A percentile compares a stretch with the other conserved stretches of the same genome.
phyloP scores from a whole-genome alignment of 2,888 invertebrate genomes.

The Heliconius ismenius region DNA sequence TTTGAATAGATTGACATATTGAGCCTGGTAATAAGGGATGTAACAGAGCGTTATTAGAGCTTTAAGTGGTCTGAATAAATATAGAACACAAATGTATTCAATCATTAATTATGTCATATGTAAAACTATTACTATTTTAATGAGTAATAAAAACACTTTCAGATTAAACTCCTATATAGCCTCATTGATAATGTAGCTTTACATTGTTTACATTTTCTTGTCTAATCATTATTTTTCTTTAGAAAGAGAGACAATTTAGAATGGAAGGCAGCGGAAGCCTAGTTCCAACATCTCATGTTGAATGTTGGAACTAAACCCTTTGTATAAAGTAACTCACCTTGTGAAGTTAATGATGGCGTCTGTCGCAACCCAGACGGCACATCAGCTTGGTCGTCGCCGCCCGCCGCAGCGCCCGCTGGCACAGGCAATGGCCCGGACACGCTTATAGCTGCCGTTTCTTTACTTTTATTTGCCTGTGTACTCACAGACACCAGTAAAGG shows the following conservation, averaged over 20 bases:
- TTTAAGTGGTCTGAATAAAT: not conserved
- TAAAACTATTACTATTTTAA: not conserved
- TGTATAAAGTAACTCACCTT: slow-evolving; percentile 6
- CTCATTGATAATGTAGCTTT: no score
- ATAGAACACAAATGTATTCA: not conserved
- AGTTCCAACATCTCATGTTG: no score
- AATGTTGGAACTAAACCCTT: not conserved
- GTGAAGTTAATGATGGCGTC: slow-evolving; percentile 42
- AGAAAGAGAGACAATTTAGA: no score
- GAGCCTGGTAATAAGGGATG: no score
- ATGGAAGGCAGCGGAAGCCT: no score
- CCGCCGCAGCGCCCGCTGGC: slow-evolving; percentile 61
- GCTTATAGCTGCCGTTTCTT: slow-evolving; percentile 35
- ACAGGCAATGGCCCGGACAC: slow-evolving; percentile 65
- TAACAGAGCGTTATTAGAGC: not conserved
- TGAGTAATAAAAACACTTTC: not conserved
- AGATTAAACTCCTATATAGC: no score
- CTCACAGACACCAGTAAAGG: slow-evolving; percentile 37
- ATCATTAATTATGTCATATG: not conserved
- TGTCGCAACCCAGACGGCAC: slow-evolving; percentile 47
- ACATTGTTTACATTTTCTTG: no score
- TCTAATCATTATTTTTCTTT: no score
- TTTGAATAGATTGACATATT: no score
- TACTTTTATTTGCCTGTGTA: slow-evolving; percentile 37
- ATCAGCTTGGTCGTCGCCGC: slow-evolving; percentile 48